Base-by-base conservation (phyloP, 2,797 vertebrate genomes). In the Alouatta caraya region DNA sequence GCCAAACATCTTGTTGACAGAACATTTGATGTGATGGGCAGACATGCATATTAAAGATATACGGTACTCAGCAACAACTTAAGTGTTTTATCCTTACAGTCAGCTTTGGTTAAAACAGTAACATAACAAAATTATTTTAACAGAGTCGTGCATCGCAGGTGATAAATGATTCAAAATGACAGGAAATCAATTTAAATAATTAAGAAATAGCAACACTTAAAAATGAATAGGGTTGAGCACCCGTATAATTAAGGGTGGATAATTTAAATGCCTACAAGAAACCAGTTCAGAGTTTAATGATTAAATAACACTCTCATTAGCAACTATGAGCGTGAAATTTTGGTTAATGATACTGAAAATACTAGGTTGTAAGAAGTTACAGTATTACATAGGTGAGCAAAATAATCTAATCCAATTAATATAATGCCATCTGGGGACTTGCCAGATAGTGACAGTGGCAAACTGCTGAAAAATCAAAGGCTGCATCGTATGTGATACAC, bases 241-340 rank as follows among this genome's bases (percentile, higher is more conserved):
- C 21, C 85, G 86, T 50, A 44, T 44, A 94, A 21, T 84, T 64
- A 10, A n/a, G 42, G 59, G 14, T 70, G 33, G 39, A 17, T 19
- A n/a, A 24, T 26, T 70, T 88, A 59, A 91, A 93, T 97, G 70
- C 92, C 83, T 79, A 98, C 9, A 76, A 50, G 42, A 80, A 97
- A 73, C 92, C 92, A 97, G 39, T 22, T 92, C 84, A 94, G 28
- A 72, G 13, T 64, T 81, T 81, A 87, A 61, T 24, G 81, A 75
- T 50, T 88, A 92, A 78, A 59, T 87, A 33, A 55, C 87, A 80
- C 96, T 96, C 83, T 97, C 33, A 46, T 96, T 24, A 88, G 50
- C 30, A 94, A 96, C 94, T 61, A 11, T 14, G 39, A 48, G 26
- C 30, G 87, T 91, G 85, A 37, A 86, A 73, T 73, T 97, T 70